These are phyloP conservation scores for Cylloceria caligata DNA, from an alignment of 2,888 invertebrate species.

Conservation along the genomic window DNA sequence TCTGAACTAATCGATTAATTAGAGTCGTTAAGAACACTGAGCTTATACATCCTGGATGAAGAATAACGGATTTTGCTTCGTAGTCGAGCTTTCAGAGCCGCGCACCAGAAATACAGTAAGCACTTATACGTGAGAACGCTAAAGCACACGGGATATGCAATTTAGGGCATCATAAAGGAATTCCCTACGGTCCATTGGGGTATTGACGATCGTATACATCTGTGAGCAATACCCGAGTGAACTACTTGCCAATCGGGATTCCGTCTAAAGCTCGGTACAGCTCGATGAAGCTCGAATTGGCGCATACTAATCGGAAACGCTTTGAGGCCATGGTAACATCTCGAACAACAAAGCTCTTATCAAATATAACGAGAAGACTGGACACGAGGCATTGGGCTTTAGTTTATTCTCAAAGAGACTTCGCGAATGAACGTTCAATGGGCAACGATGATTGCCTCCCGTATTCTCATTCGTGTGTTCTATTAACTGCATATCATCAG, in stretches of 20 bases:
- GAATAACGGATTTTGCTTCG: conserved; percentile 28
- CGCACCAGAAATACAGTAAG: background rate
- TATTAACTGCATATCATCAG: conserved; percentile 29
- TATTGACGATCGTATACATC: conserved; percentile 20
- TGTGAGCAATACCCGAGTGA: conserved; percentile 20
- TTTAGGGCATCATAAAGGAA: conserved; percentile 12
- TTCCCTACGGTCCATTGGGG: conserved; percentile 19
- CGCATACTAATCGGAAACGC: conserved; percentile 77
- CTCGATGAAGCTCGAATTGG: conserved; percentile 53
- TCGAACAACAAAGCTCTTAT: conserved; percentile 70
- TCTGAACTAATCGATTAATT: conserved; percentile 53
- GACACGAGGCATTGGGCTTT: conserved; percentile 4
- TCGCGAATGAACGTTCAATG: conserved; percentile 23
- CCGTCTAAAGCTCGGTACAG: conserved; percentile 28
- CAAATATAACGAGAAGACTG: conserved; percentile 17
- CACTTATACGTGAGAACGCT: conserved; percentile 15
- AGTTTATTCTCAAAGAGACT: conserved; percentile 35
- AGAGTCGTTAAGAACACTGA: conserved; percentile 40
- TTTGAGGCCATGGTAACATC: conserved; percentile 80
- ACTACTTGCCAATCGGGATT: conserved; percentile 10
- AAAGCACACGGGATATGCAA: conserved; percentile 9
- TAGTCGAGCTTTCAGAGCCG: conserved; percentile 14
- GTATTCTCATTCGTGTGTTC: conserved; percentile 9
- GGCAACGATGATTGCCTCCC: conserved; percentile 31
- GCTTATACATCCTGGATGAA: conserved; percentile 28